A percentile compares a stretch with the other conserved stretches of the same genome.
phyloP scores from a whole-genome alignment of 2,113 vertebrate genomes.

The Bos javanicus region DNA sequence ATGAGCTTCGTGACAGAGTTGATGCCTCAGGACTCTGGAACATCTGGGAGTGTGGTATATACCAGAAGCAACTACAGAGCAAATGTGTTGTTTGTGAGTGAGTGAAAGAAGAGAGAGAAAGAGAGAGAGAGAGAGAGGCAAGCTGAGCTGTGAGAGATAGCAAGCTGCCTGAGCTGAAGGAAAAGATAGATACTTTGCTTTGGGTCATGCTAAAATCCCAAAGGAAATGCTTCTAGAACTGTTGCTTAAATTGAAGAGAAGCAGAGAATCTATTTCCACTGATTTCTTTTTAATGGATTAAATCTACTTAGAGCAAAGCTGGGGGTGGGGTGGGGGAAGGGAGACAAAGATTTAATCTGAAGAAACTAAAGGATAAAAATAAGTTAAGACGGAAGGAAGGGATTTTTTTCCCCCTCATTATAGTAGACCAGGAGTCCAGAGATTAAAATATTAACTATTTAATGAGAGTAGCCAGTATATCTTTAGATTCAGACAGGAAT shows the following conservation, averaged over 20 bases:
- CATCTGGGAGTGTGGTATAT: neutral
- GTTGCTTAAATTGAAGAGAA: conserved; percentile 27
- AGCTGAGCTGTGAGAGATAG: neutral
- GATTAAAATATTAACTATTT: conserved; percentile 42
- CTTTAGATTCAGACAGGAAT: conserved; percentile 29
- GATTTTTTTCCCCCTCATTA: neutral
- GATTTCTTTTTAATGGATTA: conserved; percentile 38
- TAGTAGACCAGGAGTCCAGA: neutral
- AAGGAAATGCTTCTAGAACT: conserved; percentile 29
- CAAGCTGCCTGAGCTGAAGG: neutral
- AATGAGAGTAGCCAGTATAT: neutral
- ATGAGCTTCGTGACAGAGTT: neutral
- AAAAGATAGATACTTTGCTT: neutral
- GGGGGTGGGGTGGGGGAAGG: neutral
- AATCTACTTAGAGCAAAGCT: neutral
- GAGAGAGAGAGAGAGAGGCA: neutral
- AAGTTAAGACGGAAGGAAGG: neutral
- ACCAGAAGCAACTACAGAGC: conserved; percentile 29
- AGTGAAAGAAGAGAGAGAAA: neutral
- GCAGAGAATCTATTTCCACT: conserved; percentile 20
- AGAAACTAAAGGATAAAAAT: neutral
- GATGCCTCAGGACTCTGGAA: neutral
- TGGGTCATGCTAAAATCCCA: neutral
- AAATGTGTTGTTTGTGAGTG: neutral
- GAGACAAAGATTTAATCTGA: conserved; percentile 22